Base-by-base conservation (phyloP, 1,140 invertebrate genomes). In the Drosophila bocqueti region DNA sequence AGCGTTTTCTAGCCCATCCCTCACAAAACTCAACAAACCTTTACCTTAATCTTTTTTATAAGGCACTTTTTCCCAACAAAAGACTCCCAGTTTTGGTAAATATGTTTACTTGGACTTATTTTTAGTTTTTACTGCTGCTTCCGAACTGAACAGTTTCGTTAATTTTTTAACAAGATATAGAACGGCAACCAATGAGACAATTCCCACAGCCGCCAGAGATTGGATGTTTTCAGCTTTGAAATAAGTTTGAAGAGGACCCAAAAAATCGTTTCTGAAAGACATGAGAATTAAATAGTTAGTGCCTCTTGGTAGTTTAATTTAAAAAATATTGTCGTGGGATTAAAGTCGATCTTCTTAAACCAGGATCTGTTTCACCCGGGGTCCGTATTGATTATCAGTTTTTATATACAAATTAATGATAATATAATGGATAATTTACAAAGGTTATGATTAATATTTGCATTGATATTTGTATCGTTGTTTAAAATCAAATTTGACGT, bases 221-320 rank as follows among this genome's bases (percentile, higher is more conserved):
- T 66, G 26, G 10, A 55, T 29, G 4, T 77, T 67, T 11, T 55
- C 60, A 16, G 54, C 18, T 40, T 49, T 79, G 4, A 82, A n/a
- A 26, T 72, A 71, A 16, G 63, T 54, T 9, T 76, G 26, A 7
- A 85, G 34, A 1, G 52, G 64, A 21, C 40, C 75, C 36, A 82
- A 21, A 8, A 85, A 52, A 4, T 85, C 83, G 49, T 86, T 73
- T 58, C 74, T 76, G 54, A 54, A 76, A 76, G 40, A n/a, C 21
- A 46, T 16, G 21, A 54, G 31, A 67, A 47, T 26, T 16, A 15
- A 29, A 38, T 5, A 24, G 21, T 29, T 45, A 31, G 18, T 24
- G 2, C 9, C 4, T 54, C 8, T 11, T 36, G 0, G 21, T 8
- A 18, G n/a, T 26, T 26, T 1, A 16, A 5, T 36, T 21, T 31